Evolutionary conservation across 2,888 invertebrate species (phyloP).

Genomic region (Dysmachus trigonus): DNA sequence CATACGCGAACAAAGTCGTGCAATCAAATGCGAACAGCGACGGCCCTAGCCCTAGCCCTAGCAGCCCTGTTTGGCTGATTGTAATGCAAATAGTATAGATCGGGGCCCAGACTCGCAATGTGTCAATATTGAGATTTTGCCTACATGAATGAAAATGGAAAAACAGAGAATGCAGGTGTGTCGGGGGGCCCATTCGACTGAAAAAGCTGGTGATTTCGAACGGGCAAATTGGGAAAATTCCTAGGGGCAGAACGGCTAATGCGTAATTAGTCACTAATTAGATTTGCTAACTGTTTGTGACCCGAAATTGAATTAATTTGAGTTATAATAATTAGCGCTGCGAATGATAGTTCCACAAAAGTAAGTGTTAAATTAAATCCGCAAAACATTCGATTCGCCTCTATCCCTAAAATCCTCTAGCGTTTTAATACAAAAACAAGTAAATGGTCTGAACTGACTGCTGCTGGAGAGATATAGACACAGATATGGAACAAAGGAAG

Average conservation of each 20-base stretch:
- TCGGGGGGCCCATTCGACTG: neutral
- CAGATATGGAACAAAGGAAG: neutral
- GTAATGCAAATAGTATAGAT: conserved; percentile 32
- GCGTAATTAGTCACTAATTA: neutral
- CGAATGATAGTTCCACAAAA: neutral
- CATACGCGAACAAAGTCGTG: conserved; percentile 30
- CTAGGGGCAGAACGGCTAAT: neutral
- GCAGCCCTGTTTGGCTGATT: conserved; percentile 16
- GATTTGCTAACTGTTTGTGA: neutral
- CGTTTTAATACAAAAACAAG: neutral
- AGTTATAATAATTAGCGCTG: neutral
- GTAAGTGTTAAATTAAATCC: neutral
- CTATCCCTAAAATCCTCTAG: neutral
- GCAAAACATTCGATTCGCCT: neutral
- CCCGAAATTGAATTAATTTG: neutral
- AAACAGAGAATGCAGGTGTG: neutral
- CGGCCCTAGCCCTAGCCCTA: neutral
- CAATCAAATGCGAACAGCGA: conserved; percentile 18
- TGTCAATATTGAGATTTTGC: conserved; percentile 36
- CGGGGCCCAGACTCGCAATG: neutral
- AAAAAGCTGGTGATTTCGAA: neutral
- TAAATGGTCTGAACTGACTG: neutral
- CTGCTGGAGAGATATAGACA: neutral
- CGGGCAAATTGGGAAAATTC: neutral
- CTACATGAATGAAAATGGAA: neutral